Conservation (phyloP, 1,140 invertebrate species). For the Rhagoletis pomonella region DNA sequence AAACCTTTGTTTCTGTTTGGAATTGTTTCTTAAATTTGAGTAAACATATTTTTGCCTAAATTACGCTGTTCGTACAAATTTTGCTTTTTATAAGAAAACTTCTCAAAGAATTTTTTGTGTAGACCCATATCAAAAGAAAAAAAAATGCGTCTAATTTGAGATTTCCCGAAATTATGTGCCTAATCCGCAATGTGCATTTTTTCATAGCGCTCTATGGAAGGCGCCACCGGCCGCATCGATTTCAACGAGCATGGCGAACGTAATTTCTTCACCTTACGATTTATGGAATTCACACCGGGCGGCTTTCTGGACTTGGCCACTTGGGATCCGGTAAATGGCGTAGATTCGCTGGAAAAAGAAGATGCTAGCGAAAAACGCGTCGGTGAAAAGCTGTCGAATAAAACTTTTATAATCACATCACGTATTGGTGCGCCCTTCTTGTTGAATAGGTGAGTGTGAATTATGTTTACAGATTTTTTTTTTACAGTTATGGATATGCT, state of each 20-base stretch:
- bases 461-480: neutral
- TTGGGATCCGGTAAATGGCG: slow-evolving; percentile 78
- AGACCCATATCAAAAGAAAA: too few relatives aligned
- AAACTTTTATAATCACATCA: slow-evolving; percentile 77
- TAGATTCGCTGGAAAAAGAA: slow-evolving; percentile 75
- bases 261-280: slow-evolving; percentile 83
- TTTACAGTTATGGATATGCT: neutral
- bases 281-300: slow-evolving; percentile 79
- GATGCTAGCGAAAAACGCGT: slow-evolving; percentile 73
- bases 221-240: slow-evolving; percentile 85
- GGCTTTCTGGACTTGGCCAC: slow-evolving; percentile 79
- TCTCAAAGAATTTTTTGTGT: too few relatives aligned
- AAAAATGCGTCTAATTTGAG: too few relatives aligned
- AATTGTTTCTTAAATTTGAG: too few relatives aligned
- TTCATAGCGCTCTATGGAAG: slow-evolving; percentile 77
- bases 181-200: too few relatives aligned
- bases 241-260: slow-evolving; percentile 84
- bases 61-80: too few relatives aligned
- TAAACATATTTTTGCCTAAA: too few relatives aligned
- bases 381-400: slow-evolving; percentile 76
- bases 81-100: too few relatives aligned
- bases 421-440: slow-evolving; percentile 87
- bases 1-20: too few relatives aligned
- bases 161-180: too few relatives aligned
- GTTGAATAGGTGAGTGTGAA: slow-evolving; percentile 75